Evolutionary conservation across 2,797 vertebrate species (phyloP), one percentile per base, ranked within the genome.

Genomic region (Anomalospiza imberbis): DNA sequence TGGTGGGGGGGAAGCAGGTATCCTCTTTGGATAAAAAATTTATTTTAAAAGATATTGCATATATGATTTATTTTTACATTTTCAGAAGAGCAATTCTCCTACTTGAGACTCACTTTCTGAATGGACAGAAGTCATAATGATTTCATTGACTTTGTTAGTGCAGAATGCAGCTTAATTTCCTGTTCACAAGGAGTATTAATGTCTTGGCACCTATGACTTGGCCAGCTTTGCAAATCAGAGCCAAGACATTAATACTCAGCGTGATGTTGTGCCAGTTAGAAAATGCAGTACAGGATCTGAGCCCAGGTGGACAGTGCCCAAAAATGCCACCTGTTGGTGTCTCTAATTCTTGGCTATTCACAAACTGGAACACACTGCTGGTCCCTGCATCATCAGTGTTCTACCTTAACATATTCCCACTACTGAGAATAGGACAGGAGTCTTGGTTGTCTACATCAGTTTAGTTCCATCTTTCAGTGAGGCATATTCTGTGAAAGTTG

Each of bases 241-340:
- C 67, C 80, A 91, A 67, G 45, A 55, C 42, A 50, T 67, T 85
- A 92, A 77, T 78, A 82, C 55, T 61, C 65, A 87, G 48, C 80
- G 18, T 1, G 6, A 78, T 77, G 61, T 57, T 28, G 24, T 83
- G 85, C 75, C 93, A 91, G 65, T 80, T 83, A 83, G 87, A 91
- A 95, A 94, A 91, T 45, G 32, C 34, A 74, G 15, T 45, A 29
- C 21, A 82, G 83, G 34, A 91, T 63, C 74, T 60, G 38, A 92
- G 70, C 51, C 83, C 63, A 79, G 44, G 55, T 71, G 83, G 71
- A 94, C 19, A 60, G 17, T 70, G 17, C 31, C 88, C 91, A 82
- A 55, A 93, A 89, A 87, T 76, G 57, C 42, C 74, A 94, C 90
- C 91, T 85, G 85, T 87, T 93, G 55, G 8, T 45, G 68, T 79